These are phyloP conservation scores for Pseudanteris insignis DNA, from an alignment of 2,888 invertebrate species.

Conservation along the genomic window DNA sequence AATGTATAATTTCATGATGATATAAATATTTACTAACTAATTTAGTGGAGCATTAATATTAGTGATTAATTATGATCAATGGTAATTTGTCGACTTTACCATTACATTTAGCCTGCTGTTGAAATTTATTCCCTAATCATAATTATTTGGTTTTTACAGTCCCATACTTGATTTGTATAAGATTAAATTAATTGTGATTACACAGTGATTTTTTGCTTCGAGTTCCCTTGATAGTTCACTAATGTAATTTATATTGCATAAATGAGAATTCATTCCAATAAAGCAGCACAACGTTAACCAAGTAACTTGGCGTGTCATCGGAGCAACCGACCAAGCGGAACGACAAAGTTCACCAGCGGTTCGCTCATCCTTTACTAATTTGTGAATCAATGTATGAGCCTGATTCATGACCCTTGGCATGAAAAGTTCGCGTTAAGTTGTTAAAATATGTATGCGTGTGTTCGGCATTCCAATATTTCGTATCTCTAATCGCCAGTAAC, in stretches of 20 bases:
- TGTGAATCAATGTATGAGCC: slow-evolving; percentile 24
- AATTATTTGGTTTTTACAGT: slow-evolving; percentile 24
- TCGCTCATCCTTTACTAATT: slow-evolving; percentile 34
- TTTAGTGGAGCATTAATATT: no score
- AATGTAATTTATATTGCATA: slow-evolving; percentile 21
- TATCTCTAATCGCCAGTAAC: no score
- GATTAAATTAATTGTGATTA: no score
- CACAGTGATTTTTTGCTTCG: no score
- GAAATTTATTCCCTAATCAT: slow-evolving; percentile 32
- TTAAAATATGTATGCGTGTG: slow-evolving; percentile 43
- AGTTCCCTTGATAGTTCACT: no score
- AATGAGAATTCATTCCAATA: slow-evolving; percentile 36
- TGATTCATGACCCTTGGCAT: slow-evolving; percentile 3
- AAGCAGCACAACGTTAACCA: slow-evolving; percentile 21
- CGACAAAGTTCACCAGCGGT: slow-evolving; percentile 21
- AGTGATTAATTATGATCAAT: no score
- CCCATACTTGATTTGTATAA: no score
- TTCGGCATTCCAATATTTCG: slow-evolving; percentile 13
- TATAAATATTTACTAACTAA: no score
- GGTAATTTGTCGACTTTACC: no score
- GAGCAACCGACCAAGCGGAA: slow-evolving; percentile 20
- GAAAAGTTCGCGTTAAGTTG: slow-evolving; percentile 18
- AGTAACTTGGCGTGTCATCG: slow-evolving; percentile 19
- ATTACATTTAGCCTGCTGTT: no score
- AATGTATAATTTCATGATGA: no score